These are phyloP conservation scores for Drosophila mettleri DNA, from an alignment of 2,888 invertebrate genomes.

Conservation along the genomic window DNA sequence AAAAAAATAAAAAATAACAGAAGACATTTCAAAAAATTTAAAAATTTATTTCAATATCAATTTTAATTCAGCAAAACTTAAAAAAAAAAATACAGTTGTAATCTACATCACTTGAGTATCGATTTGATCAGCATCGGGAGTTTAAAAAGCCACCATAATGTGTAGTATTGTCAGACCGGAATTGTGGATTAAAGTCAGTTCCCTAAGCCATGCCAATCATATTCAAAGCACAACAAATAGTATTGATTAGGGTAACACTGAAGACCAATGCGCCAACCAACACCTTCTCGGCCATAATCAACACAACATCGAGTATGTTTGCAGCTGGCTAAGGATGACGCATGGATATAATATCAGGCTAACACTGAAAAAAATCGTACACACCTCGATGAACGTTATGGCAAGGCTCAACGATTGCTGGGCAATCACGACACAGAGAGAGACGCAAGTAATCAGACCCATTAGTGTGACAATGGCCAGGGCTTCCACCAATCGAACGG, in stretches of 20 bases:
- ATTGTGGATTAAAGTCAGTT: background rate
- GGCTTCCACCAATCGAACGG: constrained; percentile 58
- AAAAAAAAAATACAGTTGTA: background rate
- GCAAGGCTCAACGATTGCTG: constrained; percentile 45
- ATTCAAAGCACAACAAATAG: constrained; percentile 48
- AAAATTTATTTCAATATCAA: background rate
- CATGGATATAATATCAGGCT: background rate
- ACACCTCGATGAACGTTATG: constrained; percentile 52
- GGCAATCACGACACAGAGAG: constrained; percentile 52
- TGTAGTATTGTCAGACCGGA: background rate
- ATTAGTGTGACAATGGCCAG: constrained; percentile 59
- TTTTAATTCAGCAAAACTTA: background rate
- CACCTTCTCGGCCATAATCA: constrained; percentile 50
- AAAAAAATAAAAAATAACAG: background rate
- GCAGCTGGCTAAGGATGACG: constrained; percentile 60
- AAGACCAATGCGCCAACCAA: constrained; percentile 49
- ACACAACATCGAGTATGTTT: constrained; percentile 39
- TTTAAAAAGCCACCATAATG: background rate
- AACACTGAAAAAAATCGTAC: constrained; percentile 1
- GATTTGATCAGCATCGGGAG: background rate
- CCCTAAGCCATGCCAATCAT: constrained; percentile 46
- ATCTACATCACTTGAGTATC: background rate
- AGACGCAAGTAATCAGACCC: constrained; percentile 54
- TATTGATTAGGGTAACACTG: constrained; percentile 45
- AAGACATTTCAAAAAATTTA: background rate